Percentiles rank a stretch among this genome's conserved stretches.
Evolutionary conservation across 2,888 invertebrate species (phyloP).

Genomic region (Aphidius colemani): DNA sequence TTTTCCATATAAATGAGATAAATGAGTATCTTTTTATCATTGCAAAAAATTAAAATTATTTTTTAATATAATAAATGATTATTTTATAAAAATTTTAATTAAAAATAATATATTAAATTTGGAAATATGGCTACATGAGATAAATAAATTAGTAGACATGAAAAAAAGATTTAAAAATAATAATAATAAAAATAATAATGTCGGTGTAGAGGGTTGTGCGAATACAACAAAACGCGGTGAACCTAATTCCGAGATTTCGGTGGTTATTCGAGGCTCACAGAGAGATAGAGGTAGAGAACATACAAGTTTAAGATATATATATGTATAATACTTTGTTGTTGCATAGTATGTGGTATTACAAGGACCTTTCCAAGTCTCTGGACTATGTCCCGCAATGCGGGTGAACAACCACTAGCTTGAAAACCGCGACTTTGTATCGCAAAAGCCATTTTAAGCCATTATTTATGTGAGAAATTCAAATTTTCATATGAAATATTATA

Average conservation of each 20-base stretch:
- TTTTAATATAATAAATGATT: too few relatives aligned
- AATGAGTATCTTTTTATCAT: too few relatives aligned
- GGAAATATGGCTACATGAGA: too few relatives aligned
- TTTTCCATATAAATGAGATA: too few relatives aligned
- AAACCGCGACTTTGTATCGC: conserved; percentile 42
- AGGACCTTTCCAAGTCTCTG: conserved; percentile 19
- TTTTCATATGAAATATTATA: conserved; percentile 29
- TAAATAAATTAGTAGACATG: too few relatives aligned
- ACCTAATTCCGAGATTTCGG: conserved; percentile 47
- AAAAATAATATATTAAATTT: too few relatives aligned
- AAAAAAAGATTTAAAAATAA: too few relatives aligned
- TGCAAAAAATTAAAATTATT: too few relatives aligned
- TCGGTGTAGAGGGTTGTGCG: neutral
- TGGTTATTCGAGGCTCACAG: neutral
- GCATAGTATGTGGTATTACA: conserved; percentile 20
- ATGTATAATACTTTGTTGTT: neutral
- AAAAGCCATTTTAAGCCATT: conserved; percentile 45
- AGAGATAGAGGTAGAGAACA: conserved; percentile 6
- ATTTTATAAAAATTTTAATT: too few relatives aligned
- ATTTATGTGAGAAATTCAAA: conserved; percentile 51
- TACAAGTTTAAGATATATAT: conserved; percentile 1
- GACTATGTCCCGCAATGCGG: conserved; percentile 50
- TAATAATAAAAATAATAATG: too few relatives aligned
- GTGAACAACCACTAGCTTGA: conserved; percentile 50
- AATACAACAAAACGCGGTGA: conserved; percentile 13